Percentiles rank a stretch among this genome's conserved stretches.
phyloP scores from a whole-genome alignment of 1,140 invertebrate species.

The Conus ventricosus region DNA sequence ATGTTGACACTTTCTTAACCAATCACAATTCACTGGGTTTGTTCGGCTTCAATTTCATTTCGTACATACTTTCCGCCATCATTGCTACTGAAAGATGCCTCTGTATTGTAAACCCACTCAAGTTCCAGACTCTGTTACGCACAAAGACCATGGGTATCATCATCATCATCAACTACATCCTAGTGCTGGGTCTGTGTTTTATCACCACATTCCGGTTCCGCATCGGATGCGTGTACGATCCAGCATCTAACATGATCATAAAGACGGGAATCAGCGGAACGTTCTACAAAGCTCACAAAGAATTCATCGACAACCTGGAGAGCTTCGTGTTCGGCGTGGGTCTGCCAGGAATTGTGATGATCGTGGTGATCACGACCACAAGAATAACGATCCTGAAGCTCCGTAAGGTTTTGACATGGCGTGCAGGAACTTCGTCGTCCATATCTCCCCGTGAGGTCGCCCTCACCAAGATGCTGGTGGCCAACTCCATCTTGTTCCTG shows the following conservation, averaged over 20 bases:
- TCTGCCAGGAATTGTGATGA: not conserved
- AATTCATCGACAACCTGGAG: not conserved
- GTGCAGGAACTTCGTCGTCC: not conserved
- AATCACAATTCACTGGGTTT: not conserved
- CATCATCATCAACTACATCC: not conserved
- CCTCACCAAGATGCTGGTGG: conserved; percentile 9
- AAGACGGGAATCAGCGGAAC: not conserved
- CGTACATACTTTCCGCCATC: conserved; percentile 12
- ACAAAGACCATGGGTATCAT: conserved; percentile 4
- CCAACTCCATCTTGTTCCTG: not conserved
- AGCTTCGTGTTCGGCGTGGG: not conserved
- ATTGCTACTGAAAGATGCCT: conserved; percentile 19
- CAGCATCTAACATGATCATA: not conserved
- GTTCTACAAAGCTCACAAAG: not conserved
- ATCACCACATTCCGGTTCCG: not conserved
- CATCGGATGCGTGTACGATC: not conserved
- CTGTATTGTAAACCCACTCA: not conserved
- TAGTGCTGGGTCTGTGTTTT: not conserved
- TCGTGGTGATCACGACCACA: not conserved
- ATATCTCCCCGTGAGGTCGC: not conserved
- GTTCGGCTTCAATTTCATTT: not conserved
- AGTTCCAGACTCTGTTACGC: not conserved
- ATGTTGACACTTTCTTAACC: not conserved
- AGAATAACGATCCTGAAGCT: not conserved
- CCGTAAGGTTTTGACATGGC: not conserved